Base-by-base conservation (phyloP, 2,113 vertebrate species). In the Elanoides forficatus region DNA sequence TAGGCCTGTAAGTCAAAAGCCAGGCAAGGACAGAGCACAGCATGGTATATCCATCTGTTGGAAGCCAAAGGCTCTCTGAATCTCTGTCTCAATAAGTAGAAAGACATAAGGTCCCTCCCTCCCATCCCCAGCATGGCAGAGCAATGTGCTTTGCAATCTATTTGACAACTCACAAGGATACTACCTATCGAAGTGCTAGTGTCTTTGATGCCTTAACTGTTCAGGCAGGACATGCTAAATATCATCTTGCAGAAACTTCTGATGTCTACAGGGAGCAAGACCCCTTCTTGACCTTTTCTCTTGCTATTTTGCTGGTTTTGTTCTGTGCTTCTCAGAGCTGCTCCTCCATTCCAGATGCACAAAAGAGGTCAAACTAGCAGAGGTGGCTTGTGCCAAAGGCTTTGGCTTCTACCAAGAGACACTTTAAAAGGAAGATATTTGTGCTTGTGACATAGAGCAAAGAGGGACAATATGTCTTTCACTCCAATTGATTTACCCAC, bases 191-290 rank as follows among this genome's bases (percentile, higher is more conserved):
- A 93, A 93, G 92, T 91, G 74, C 74, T 73, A 9, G 14, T 22
- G 75, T 40, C 94, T 94, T 95, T 96, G 94, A 90, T 84, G 91
- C 81, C 90, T 94, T 91, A 95, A 90, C 92, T 84, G 90, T 76
- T 94, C 91, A 85, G 95, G 95, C 88, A 97, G 96, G 93, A 95
- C 91, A 95, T 80, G 92, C 96, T 97, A 95, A 96, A 96, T 95
- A 97, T 97, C 94, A 91, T 95, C 91, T 95, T 88, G 84, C 92
- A 95, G 88, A 96, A 94, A 89, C 94, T 95, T 95, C 96, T 97
- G 86, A 90, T 96, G 95, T 94, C 97, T 96, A 94, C 93, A 92
- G 96, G 90, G 97, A 97, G 84, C 88, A 93, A 94, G 90, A 95
- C 86, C 85, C 72, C 84, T 96, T 80, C 90, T 78, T 94, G 96